These are phyloP conservation scores for Lordiphosa andalusiaca DNA, from an alignment of 2,888 invertebrate species.

Conservation along the genomic window DNA sequence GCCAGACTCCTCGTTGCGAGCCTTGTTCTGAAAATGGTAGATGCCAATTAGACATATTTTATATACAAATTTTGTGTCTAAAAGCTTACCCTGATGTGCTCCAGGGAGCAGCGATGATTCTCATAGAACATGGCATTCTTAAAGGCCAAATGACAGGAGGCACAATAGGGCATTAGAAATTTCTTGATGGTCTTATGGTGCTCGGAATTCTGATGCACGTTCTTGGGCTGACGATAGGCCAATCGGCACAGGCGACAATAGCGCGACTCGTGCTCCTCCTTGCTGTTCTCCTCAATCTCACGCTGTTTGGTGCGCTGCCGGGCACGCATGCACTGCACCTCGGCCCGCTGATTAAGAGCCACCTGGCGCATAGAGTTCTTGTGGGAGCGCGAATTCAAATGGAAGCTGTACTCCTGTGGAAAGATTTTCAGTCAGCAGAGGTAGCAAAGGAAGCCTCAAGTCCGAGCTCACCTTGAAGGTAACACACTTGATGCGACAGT, in stretches of 20 bases:
- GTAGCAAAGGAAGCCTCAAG: neutral
- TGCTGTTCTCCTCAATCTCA: conserved; percentile 87
- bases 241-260: conserved; percentile 89
- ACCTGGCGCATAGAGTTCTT: conserved; percentile 87
- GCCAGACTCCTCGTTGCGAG: conserved; percentile 81
- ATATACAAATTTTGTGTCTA: neutral
- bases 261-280: conserved; percentile 84
- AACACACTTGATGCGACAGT: conserved; percentile 87
- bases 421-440: neutral
- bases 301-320: conserved; percentile 90
- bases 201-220: conserved; percentile 89
- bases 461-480: conserved; percentile 84
- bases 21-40: conserved; percentile 81
- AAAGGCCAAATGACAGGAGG: conserved; percentile 88
- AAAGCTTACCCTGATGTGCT: conserved; percentile 87
- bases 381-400: conserved; percentile 87
- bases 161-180: conserved; percentile 91
- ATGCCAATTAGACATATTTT: neutral
- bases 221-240: conserved; percentile 88
- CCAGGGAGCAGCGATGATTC: conserved; percentile 89
- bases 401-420: conserved; percentile 85
- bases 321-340: conserved; percentile 88
- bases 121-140: conserved; percentile 93
- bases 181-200: conserved; percentile 92
- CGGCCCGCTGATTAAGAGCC: conserved; percentile 87